These are phyloP conservation scores for Falco berigora DNA, from an alignment of 2,797 vertebrate species.

Conservation along the genomic window DNA sequence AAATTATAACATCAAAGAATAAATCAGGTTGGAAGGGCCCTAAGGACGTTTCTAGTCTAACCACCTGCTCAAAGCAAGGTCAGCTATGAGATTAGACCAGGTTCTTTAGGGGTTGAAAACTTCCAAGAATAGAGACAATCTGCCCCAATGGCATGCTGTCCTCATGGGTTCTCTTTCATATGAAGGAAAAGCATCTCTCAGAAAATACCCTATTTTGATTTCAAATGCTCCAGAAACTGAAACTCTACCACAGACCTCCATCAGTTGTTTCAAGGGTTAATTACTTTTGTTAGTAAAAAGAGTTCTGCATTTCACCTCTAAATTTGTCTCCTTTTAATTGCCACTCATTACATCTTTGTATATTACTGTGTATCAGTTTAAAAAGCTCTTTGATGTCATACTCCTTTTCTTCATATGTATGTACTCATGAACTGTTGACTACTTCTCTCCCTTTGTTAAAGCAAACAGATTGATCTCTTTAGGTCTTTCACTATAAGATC, in stretches of 20 bases:
- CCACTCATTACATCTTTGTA: background rate
- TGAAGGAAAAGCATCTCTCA: background rate
- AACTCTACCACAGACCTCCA: background rate
- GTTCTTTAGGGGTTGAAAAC: background rate
- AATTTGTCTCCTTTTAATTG: background rate
- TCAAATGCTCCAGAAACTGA: background rate
- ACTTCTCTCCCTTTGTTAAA: background rate
- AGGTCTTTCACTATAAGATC: background rate
- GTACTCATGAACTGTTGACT: background rate
- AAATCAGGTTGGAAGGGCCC: background rate
- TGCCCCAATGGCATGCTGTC: background rate
- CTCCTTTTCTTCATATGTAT: background rate
- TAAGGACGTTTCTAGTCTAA: background rate
- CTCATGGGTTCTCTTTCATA: background rate
- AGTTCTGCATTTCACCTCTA: background rate
- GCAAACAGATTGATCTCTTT: background rate
- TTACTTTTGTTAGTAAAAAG: background rate
- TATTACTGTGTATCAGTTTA: background rate
- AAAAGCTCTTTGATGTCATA: background rate
- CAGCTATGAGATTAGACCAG: background rate
- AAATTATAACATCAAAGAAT: background rate
- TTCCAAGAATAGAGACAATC: background rate
- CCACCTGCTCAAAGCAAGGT: background rate
- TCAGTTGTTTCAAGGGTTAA: background rate
- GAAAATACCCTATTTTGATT: background rate